Conservation (phyloP, 2,888 invertebrate genomes). For the Apotomis capreana region DNA sequence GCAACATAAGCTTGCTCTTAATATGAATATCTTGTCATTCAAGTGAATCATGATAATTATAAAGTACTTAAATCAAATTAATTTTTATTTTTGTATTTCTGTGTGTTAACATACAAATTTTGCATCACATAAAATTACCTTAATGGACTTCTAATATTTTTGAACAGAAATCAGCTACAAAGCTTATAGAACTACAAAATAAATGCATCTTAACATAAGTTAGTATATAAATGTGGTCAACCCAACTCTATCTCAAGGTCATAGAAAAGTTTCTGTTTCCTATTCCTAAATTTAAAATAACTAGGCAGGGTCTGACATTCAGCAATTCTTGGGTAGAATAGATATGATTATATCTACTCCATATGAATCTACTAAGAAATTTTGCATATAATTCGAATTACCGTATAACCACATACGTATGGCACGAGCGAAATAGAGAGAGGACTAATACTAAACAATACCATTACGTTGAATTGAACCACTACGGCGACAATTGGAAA, state of each 20-base stretch:
- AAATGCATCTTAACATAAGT: too few relatives aligned
- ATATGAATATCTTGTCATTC: too few relatives aligned
- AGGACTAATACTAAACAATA: constrained; percentile 22
- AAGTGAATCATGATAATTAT: too few relatives aligned
- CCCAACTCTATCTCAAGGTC: neutral
- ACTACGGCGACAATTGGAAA: constrained; percentile 9
- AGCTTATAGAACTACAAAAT: too few relatives aligned
- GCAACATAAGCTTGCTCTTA: too few relatives aligned
- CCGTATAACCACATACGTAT: constrained; percentile 2
- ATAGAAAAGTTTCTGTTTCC: neutral
- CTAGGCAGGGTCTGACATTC: neutral
- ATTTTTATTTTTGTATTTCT: too few relatives aligned
- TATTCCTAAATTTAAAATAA: neutral
- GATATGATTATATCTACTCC: neutral
- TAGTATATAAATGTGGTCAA: too few relatives aligned
- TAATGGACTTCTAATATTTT: too few relatives aligned
- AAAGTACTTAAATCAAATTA: too few relatives aligned
- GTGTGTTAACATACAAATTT: too few relatives aligned
- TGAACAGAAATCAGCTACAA: too few relatives aligned
- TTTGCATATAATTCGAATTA: neutral
- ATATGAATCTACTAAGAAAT: neutral
- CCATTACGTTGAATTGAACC: constrained; percentile 7
- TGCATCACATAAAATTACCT: too few relatives aligned
- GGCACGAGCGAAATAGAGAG: constrained; percentile 3
- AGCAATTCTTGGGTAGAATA: neutral